Base-by-base conservation (phyloP, 2,797 vertebrate genomes). In the Tapera naevia region DNA sequence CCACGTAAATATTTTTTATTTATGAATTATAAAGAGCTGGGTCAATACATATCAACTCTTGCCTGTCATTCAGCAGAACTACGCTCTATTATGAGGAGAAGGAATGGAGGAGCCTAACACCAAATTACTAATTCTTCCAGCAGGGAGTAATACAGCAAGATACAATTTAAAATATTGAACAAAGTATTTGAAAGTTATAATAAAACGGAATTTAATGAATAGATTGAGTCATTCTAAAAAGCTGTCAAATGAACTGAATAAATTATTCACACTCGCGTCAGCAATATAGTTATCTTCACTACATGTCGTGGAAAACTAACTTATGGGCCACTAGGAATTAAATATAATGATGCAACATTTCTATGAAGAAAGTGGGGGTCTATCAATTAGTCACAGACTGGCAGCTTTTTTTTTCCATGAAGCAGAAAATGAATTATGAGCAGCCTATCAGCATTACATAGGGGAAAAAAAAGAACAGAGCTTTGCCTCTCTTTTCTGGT, bases 111-210 rank as follows among this genome's bases (percentile, higher is more conserved):
- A 86, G 23, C 37, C 80, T 84, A 79, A 32, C 39, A 62, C 69
- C 43, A 75, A 80, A 83, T 64, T 54, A 86, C 39, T 65, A 22
- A 57, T 70, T 83, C 66, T 75, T 93, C 73, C 66, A 91, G 58
- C 54, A 58, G 66, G 66, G 76, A 89, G 37, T 72, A 89, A 93
- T 72, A 65, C n/a, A 85, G 79, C 72, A 86, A 91, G 80, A 94
- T 21, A 46, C 46, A n/a, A 94, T 84, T 93, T 96, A 56, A 96
- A 95, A 95, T 92, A 91, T 32, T 93, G 93, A 93, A 89, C 53
- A 64, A 91, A 86, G 62, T 80, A 64, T 83, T 88, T 91, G 70
- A 61, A 96, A 95, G 82, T 91, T 91, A 41, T 60, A 76, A 86
- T 60, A 89, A 82, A 91, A 85, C 14, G 60, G 71, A 90, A 86